Conservation (phyloP, 2,888 invertebrate genomes). For the Trisateles emortualis region DNA sequence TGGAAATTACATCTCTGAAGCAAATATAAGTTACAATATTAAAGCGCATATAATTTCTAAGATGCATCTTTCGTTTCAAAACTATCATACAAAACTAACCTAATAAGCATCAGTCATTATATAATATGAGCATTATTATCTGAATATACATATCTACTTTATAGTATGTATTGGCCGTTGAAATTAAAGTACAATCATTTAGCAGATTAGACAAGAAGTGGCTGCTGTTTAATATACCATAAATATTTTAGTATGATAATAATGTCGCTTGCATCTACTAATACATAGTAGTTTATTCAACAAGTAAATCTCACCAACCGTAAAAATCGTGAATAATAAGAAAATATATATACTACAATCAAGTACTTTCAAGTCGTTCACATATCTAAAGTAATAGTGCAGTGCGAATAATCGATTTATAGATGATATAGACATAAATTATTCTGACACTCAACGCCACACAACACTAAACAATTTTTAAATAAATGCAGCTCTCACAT, state of each 20-base stretch:
- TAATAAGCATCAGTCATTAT: conserved; percentile 35
- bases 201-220: neutral
- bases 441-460: neutral
- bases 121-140: conserved; percentile 28
- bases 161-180: conserved; percentile 6
- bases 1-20: neutral
- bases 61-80: neutral
- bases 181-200: conserved; percentile 3
- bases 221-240: neutral
- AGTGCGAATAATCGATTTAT: conserved; percentile 19
- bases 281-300: neutral
- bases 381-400: conserved; percentile 12
- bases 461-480: neutral
- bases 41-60: neutral
- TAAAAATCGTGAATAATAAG: conserved; percentile 19
- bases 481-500: conserved; percentile 21
- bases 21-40: neutral
- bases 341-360: conserved; percentile 26
- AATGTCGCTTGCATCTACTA: neutral
- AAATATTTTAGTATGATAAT: conserved; percentile 3
- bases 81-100: conserved; percentile 28
- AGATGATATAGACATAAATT: too few relatives aligned
- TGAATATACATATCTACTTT: conserved; percentile 12
- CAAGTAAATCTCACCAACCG: conserved; percentile 3
- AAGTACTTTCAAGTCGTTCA: conserved; percentile 9